These are phyloP conservation scores for Nomada hirtipes DNA, from an alignment of 2,888 invertebrate species.

Conservation along the genomic window DNA sequence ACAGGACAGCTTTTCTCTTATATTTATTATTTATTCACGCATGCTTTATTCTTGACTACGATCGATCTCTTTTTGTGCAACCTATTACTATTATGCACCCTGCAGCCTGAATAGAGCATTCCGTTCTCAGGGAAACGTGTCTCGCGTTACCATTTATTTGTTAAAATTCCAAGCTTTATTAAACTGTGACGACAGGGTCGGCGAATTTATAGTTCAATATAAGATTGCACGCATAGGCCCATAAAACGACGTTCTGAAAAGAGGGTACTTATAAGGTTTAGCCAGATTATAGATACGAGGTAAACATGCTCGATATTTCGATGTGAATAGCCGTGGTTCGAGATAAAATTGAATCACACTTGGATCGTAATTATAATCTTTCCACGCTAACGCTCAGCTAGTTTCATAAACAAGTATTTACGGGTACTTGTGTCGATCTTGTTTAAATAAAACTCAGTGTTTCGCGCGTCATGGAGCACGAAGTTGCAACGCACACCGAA, in stretches of 20 bases:
- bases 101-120: background rate
- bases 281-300: background rate
- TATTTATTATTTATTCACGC: no score
- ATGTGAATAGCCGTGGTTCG: conserved; percentile 7
- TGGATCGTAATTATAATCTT: conserved; percentile 24
- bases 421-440: background rate
- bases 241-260: conserved; percentile 16
- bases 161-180: conserved; percentile 17
- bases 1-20: no score
- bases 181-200: conserved; percentile 5
- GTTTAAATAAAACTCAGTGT: background rate
- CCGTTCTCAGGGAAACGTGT: background rate
- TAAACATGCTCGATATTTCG: conserved; percentile 21
- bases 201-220: background rate
- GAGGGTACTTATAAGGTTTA: background rate
- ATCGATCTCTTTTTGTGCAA: no score
- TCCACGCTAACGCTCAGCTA: background rate
- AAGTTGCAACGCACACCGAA: background rate
- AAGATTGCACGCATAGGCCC: background rate
- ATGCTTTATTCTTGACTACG: no score
- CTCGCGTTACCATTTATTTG: conserved; percentile 1
- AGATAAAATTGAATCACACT: conserved; percentile 16
- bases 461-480: background rate
- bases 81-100: background rate
- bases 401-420: conserved; percentile 9